These are phyloP conservation scores for Columbina picui DNA, from an alignment of 2,113 vertebrate genomes.

Conservation along the genomic window DNA sequence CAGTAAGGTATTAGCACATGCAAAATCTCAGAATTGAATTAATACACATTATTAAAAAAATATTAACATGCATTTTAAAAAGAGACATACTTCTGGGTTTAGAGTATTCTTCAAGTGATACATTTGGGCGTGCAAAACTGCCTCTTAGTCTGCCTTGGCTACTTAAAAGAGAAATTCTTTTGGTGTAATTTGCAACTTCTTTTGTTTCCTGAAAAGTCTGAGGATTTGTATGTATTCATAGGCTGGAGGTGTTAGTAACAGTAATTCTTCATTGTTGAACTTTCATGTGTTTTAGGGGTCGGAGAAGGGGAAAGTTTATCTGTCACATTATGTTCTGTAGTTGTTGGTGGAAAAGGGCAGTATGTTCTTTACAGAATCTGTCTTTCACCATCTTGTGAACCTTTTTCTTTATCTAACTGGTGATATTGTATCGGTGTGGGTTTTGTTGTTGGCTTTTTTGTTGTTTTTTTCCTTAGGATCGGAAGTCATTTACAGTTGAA, in stretches of 20 bases:
- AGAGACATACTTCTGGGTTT: background rate
- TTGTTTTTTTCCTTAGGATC: slow-evolving; percentile 79
- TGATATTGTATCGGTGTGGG: background rate
- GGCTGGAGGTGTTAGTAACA: background rate
- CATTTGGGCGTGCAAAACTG: background rate
- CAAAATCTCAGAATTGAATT: background rate
- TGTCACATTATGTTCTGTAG: accelerated
- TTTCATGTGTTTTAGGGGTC: background rate
- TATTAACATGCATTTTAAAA: background rate
- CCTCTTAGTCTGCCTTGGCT: background rate
- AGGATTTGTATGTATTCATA: background rate
- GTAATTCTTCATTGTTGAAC: background rate
- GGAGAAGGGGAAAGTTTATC: background rate
- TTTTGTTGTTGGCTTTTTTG: too few relatives aligned
- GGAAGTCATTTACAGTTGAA: slow-evolving; percentile 80
- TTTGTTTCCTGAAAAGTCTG: background rate
- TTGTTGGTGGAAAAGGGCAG: background rate
- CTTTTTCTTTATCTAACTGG: background rate
- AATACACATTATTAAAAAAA: accelerated
- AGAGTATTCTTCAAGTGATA: background rate
- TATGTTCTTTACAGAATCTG: background rate
- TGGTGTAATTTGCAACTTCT: background rate
- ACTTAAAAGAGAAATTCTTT: background rate
- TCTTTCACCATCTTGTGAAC: background rate
- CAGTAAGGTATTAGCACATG: background rate